Base-by-base conservation (phyloP, 2,888 invertebrate genomes). In the Drosophila testacea region DNA sequence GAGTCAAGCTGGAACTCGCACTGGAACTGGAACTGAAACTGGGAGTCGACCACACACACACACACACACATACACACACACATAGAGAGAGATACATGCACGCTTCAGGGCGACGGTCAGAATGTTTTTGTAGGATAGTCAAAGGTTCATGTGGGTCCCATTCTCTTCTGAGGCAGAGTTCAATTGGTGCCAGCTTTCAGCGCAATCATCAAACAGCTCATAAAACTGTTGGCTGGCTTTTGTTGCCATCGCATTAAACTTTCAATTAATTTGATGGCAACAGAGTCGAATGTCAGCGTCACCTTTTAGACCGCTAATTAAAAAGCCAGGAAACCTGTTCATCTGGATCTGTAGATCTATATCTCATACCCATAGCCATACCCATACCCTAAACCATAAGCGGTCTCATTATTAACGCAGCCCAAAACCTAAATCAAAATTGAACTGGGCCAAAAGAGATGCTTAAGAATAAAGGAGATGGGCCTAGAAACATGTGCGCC, bases 251-350 rank as follows among this genome's bases (percentile, higher is more conserved):
- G 71, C 54, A 54, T 77, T 60, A 67, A 67, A 63, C 73, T 68
- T 70, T 63, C 62, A 81, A 83, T 83, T 83, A 80, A 80, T 80
- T 80, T 47, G 13, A 13, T 36, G 41, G 32, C 32, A 38, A 44
- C 32, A 13, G 22, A 16, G 13, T 10, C 46, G 10, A 47, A 36
- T 36, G 38, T 38, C 51, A 47, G 57, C 56, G 67, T 77, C 64
- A 83, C 62, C 70, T 67, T 48, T 16, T 16, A 32, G 63, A 46
- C 51, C 55, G 78, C 69, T 83, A 80, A 81, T 80, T 81, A 83
- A 80, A 83, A 83, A 61, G 64, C 65, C 81, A 80, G 73, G 83
- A 77, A 83, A 82, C 76, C 68, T 56, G 51, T 48, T 39, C 44
- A 11, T 34, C 16, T 16, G 50, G 46, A 56, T 44, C 41, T 50